These are phyloP conservation scores for Saccostrea cuccullata DNA, from an alignment of 1,140 invertebrate species.

Conservation along the genomic window DNA sequence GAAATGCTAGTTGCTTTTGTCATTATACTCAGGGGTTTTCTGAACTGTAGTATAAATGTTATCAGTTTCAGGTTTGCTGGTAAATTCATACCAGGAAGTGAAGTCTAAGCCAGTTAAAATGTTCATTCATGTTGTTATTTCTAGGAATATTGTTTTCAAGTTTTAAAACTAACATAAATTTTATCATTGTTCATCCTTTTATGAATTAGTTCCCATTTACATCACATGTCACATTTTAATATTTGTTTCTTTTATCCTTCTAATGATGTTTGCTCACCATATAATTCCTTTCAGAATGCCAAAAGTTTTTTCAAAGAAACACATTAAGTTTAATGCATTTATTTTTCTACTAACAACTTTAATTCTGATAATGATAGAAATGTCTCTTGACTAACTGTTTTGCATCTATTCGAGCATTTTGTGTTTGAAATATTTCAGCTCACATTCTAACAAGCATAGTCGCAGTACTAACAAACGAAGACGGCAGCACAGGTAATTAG, in stretches of 20 bases:
- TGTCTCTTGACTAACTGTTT: neutral
- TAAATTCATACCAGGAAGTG: neutral
- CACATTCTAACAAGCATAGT: slow-evolving; percentile 33
- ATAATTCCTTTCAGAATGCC: slow-evolving; percentile 9
- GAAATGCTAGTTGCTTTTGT: neutral
- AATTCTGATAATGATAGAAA: neutral
- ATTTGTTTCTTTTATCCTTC: neutral
- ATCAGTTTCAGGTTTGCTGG: slow-evolving; percentile 1
- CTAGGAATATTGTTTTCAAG: neutral
- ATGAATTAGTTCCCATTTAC: neutral
- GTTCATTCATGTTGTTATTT: neutral
- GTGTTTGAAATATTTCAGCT: slow-evolving; percentile 31
- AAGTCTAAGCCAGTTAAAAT: slow-evolving; percentile 6
- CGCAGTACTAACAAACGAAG: slow-evolving; percentile 29
- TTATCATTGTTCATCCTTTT: neutral
- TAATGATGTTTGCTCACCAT: neutral
- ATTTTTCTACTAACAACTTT: neutral
- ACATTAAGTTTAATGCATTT: slow-evolving; percentile 3
- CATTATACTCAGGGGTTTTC: neutral
- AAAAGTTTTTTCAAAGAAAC: slow-evolving; percentile 7
- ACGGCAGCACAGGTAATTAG: neutral
- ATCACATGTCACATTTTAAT: neutral
- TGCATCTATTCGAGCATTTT: slow-evolving; percentile 6
- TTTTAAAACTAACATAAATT: neutral
- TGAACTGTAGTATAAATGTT: slow-evolving; percentile 8